Evolutionary conservation across 1,140 invertebrate genomes (phyloP).

Genomic region (Galendromus occidentalis): DNA sequence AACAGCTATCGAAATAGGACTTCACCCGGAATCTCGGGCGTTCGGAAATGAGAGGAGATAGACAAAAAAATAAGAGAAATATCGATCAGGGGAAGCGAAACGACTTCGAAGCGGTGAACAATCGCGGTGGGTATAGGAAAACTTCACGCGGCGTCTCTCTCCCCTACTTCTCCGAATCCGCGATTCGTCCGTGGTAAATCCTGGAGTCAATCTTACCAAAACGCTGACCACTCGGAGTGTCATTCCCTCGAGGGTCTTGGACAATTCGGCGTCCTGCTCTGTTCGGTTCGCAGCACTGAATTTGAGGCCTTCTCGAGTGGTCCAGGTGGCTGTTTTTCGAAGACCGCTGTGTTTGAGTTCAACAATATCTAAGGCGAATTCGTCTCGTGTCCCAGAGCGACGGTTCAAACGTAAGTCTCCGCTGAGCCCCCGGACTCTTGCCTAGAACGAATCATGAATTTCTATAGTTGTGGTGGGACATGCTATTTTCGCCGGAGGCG

Average conservation of each 20-base stretch:
- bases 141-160: no score
- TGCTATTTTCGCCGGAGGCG: no score
- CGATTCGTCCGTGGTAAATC: constrained; percentile 11
- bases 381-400: constrained; percentile 68
- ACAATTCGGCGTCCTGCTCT: background rate
- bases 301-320: background rate
- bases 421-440: constrained; percentile 69
- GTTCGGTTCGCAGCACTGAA: background rate
- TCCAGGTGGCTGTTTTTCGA: constrained; percentile 17
- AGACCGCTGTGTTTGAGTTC: constrained; percentile 44
- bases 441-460: constrained; percentile 32
- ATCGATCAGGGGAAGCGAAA: no score
- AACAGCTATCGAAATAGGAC: no score
- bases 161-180: constrained; percentile 5
- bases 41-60: no score
- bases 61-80: no score
- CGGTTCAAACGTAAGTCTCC: constrained; percentile 82
- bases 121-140: no score
- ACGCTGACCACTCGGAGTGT: constrained; percentile 14
- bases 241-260: background rate
- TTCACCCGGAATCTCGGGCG: no score
- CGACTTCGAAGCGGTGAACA: no score
- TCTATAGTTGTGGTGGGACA: no score
- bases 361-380: constrained; percentile 70
- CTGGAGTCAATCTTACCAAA: background rate